A percentile compares a stretch with the other conserved stretches of the same genome.
Conservation (phyloP, 1,140 invertebrate species). For the Portunus trituberculatus region DNA sequence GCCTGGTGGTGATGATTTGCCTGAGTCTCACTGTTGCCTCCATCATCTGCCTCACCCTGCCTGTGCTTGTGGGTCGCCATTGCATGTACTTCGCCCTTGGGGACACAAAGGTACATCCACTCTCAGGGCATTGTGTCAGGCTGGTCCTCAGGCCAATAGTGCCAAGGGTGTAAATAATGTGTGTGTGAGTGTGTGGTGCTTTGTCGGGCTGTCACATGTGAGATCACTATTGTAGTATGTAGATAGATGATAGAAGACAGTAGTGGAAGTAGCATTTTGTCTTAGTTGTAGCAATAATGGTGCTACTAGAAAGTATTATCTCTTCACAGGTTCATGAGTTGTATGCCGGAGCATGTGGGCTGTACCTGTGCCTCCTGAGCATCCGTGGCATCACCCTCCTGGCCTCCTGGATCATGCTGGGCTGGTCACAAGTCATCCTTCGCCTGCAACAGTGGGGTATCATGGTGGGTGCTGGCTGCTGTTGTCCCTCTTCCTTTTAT, state of each 20-base stretch:
- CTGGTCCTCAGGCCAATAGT: too few species aligned
- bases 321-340: slow-evolving; percentile 90
- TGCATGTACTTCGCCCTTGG: slow-evolving; percentile 92
- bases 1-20: slow-evolving; percentile 90
- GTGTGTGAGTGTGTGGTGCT: too few species aligned
- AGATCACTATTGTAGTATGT: too few species aligned
- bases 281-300: too few species aligned
- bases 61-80: slow-evolving; percentile 93
- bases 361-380: slow-evolving; percentile 95
- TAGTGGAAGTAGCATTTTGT: too few species aligned
- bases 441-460: slow-evolving; percentile 78
- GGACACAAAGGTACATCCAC: slow-evolving; percentile 80
- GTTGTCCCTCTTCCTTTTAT: neutral
- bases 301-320: neutral
- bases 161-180: too few species aligned
- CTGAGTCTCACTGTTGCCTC: slow-evolving; percentile 91
- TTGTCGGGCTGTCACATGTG: too few species aligned
- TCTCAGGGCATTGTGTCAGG: too few species aligned
- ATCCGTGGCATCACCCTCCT: slow-evolving; percentile 89
- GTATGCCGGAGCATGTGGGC: slow-evolving; percentile 96
- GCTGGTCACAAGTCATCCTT: slow-evolving; percentile 83
- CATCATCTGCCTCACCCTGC: slow-evolving; percentile 91
- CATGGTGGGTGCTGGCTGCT: slow-evolving; percentile 74
- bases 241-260: too few species aligned
- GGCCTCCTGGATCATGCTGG: slow-evolving; percentile 92